Evolutionary conservation across 2,797 vertebrate genomes (phyloP), one percentile per base, ranked within the genome.

Genomic region (Schizopygopsis malacanthus): DNA sequence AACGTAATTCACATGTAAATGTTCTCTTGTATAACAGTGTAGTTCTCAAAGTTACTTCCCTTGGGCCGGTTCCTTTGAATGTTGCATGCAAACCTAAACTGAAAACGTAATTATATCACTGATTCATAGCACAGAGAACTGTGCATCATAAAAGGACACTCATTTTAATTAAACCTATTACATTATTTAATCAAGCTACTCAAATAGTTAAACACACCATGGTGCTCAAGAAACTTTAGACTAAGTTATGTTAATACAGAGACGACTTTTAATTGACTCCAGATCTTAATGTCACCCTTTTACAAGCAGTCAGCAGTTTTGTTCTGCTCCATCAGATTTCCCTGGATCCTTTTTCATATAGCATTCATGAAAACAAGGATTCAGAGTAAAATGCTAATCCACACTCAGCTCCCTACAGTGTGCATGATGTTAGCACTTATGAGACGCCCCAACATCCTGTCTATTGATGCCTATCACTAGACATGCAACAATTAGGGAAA

Each of bases 311-410:
- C 72, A 77, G 59, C 33, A 61, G 25, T 54, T 82, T 28, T 77
- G 33, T 73, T 82, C 39, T 37, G 43, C 54, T 73, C 25, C 54
- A 73, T 73, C 15, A 72, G 39, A 12, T 22, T 59, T 82, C 45
- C 52, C 22, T 47, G 18, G n/a, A n/a, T 22, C 54, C 43, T 54
- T 77, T 54, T 67, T 54, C 47, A 25, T 54, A 54, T 9, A 77
- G 72, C 22, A 77, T 67, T 84, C 25, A 76, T 25, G 43, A 76
- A 22, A 83, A 76, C 22, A 76, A 39, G 18, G 13, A 83, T 18
- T 52, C 33, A 28, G 59, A 54, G 15, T 84, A 54, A 77, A 84
- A 25, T 15, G 45, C 73, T 77, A 65, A 84, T 84, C 82, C 67
- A 69, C 33, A 33, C 67, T 69, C 61, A 25, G 10, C 33, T 43